Conservation (phyloP, 2,888 invertebrate genomes). For the Dynastes grantii region DNA sequence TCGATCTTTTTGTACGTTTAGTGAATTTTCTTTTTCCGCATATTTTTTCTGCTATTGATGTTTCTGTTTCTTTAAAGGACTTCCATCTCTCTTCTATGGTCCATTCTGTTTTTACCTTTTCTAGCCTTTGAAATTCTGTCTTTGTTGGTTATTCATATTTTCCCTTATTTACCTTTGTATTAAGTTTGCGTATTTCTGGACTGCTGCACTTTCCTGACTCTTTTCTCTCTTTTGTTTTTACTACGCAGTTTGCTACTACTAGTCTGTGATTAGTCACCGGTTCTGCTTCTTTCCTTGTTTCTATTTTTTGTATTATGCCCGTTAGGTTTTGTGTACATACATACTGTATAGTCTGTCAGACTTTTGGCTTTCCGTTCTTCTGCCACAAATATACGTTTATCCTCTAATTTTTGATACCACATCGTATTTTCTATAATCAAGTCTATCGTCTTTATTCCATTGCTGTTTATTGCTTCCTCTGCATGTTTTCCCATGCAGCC, state of each 20-base stretch:
- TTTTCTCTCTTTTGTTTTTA: background rate
- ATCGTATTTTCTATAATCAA: background rate
- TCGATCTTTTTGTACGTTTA: background rate
- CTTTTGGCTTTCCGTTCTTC: background rate
- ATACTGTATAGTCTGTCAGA: background rate
- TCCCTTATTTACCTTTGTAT: background rate
- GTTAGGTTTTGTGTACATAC: background rate
- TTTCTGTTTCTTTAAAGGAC: background rate
- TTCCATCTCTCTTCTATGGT: background rate
- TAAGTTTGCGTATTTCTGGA: background rate
- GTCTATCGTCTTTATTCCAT: conserved; percentile 12
- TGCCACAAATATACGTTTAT: background rate
- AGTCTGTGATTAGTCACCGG: background rate
- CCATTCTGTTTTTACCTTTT: background rate
- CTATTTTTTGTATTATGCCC: background rate
- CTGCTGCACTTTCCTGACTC: background rate
- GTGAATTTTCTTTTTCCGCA: background rate
- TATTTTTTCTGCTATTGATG: background rate
- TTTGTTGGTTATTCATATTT: background rate
- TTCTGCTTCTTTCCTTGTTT: background rate
- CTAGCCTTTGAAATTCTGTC: background rate
- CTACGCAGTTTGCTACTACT: background rate
- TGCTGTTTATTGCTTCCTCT: conserved; percentile 13
- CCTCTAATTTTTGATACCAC: no score
- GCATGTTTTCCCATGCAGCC: conserved; percentile 16